Conservation (phyloP, 2,888 invertebrate genomes). For the Aquatica leii region DNA sequence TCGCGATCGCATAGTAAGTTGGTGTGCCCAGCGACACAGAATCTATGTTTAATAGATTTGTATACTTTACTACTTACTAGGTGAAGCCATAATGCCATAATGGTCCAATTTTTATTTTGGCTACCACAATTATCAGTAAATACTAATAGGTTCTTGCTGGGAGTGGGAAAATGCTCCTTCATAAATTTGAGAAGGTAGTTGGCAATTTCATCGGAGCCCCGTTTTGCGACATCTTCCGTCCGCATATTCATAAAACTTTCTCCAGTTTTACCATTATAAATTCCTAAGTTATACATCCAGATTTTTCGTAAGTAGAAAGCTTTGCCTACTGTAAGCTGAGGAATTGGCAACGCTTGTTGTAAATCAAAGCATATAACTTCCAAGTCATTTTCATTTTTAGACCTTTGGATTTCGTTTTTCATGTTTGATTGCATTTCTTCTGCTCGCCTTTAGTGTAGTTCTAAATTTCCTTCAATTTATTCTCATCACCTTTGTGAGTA, state of each 20-base stretch:
- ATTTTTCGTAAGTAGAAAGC: slow-evolving; percentile 39
- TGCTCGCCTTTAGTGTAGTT: slow-evolving; percentile 30
- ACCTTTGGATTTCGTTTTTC: slow-evolving; percentile 13
- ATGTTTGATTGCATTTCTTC: slow-evolving; percentile 30
- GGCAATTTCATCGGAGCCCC: slow-evolving; percentile 23
- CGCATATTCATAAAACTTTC: slow-evolving; percentile 37
- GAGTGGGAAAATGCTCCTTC: background rate
- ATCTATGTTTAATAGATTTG: slow-evolving; percentile 14
- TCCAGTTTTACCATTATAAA: slow-evolving; percentile 39
- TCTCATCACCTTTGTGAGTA: slow-evolving; percentile 12
- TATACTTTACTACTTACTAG: slow-evolving; percentile 7
- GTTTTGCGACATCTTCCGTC: slow-evolving; percentile 19
- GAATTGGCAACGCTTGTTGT: slow-evolving; percentile 38
- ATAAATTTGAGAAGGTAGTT: slow-evolving; percentile 6
- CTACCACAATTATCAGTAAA: slow-evolving; percentile 14
- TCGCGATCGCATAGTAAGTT: slow-evolving; percentile 11
- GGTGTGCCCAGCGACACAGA: slow-evolving; percentile 15
- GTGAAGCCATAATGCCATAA: slow-evolving; percentile 11
- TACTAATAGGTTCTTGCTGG: background rate
- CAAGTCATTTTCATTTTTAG: too few relatives aligned
- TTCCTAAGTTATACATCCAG: slow-evolving; percentile 40
- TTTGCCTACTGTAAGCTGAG: slow-evolving; percentile 20
- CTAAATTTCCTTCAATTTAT: slow-evolving; percentile 20
- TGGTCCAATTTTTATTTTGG: slow-evolving; percentile 11
- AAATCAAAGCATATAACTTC: too few relatives aligned